These are phyloP conservation scores for Sternarchorhynchus goeldii DNA, from an alignment of 2,797 vertebrate species.

Conservation along the genomic window DNA sequence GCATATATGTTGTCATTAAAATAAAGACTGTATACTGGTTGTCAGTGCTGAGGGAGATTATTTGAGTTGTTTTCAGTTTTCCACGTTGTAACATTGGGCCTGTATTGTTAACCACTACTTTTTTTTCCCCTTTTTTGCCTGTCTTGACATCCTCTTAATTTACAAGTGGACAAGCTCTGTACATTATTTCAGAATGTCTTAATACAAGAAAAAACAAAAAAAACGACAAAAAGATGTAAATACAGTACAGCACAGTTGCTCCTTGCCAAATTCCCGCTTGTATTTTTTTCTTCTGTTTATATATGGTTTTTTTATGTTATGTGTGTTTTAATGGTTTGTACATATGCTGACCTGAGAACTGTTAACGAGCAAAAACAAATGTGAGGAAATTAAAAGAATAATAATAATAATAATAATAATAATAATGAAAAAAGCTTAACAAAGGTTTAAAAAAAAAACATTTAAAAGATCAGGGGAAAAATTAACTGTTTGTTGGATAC, in stretches of 20 bases:
- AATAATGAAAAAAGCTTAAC: constrained; percentile 64
- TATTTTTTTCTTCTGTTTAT: constrained; percentile 74
- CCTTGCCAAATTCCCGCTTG: constrained; percentile 96
- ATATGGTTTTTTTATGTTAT: constrained; percentile 45
- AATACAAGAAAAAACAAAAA: constrained; percentile 49
- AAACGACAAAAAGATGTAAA: constrained; percentile 70
- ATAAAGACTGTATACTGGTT: constrained; percentile 5
- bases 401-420: constrained; percentile 49
- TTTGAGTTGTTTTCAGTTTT: neutral
- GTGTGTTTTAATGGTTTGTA: constrained; percentile 89
- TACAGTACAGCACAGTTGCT: constrained; percentile 76
- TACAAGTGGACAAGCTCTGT: constrained; percentile 8
- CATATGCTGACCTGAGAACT: constrained; percentile 98
- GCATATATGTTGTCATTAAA: neutral
- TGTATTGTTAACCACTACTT: constrained; percentile 50
- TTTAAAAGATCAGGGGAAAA: constrained; percentile 82
- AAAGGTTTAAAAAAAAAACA: constrained; percentile 47
- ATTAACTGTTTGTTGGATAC: constrained; percentile 92
- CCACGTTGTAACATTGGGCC: constrained; percentile 4
- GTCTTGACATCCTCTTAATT: constrained; percentile 53
- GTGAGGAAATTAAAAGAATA: constrained; percentile 61
- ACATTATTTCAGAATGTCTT: constrained; percentile 59
- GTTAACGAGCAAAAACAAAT: constrained; percentile 96
- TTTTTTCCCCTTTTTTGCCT: constrained; percentile 9
- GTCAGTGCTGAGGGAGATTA: neutral